Base-by-base conservation (phyloP, 1,140 invertebrate genomes). In the Tetramorium simillimum region DNA sequence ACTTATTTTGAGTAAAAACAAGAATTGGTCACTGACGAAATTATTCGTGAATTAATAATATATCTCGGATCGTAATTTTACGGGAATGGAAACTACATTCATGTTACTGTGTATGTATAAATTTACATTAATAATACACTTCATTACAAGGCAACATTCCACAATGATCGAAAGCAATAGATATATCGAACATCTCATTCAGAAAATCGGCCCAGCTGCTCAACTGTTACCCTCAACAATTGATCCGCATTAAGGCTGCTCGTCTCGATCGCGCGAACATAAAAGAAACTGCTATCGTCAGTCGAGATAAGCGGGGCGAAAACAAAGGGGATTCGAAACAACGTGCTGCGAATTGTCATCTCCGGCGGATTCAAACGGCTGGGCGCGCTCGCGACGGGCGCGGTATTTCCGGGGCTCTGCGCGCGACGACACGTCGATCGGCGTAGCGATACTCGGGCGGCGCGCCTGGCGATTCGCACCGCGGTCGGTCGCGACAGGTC, bases 361-460 rank as follows among this genome's bases (percentile, higher is more conserved):
- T 67, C 28, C 24, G 56, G 58, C 63, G 89, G 89, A 94, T 95
- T 95, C 93, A 91, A 94, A 94, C 89, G 89, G 90, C 81, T 93
- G 92, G 90, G 92, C 92, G 93, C 91, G 92, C 91, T 90, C 62
- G 76, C 82, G 78, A 94, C 94, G 93, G 94, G 93, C 92, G 94
- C 93, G 94, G 94, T 95, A 94, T 95, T 95, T 95, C 94, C 94
- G 94, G 94, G 94, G 90, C 91, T 92, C 90, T 89, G 89, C 87
- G 70, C 75, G 82, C 90, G 89, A 63, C 92, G 77, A 85, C 89
- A 91, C 91, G 89, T 90, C 91, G 88, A 90, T 92, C 76, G 86
- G 91, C 91, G 90, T 60, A 93, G 76, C 90, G 90, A 89, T 90
- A 91, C 77, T 77, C 62, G 88, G 88, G 82, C 58, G 78, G 78